phyloP scores from a whole-genome alignment of 2,113 vertebrate genomes.

The Chloroceryle aenea region DNA sequence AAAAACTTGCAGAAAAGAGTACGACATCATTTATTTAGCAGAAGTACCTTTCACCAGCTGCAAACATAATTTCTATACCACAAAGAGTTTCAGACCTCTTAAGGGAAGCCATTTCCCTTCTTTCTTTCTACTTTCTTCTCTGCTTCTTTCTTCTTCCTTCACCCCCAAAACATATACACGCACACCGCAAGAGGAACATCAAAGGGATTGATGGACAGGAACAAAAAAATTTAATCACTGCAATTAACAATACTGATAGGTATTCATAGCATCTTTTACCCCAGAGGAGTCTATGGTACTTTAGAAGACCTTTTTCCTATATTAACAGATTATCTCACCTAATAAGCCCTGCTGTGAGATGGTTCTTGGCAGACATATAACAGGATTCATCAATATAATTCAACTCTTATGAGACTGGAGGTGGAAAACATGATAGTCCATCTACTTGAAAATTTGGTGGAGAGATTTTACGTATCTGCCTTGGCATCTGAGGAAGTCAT shows the following conservation, averaged over 20 bases:
- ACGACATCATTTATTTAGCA: not conserved
- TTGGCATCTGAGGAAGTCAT: not conserved
- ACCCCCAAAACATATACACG: not conserved
- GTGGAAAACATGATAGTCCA: not conserved
- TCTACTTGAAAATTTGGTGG: not conserved
- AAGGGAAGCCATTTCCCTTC: not conserved
- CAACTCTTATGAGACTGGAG: not conserved
- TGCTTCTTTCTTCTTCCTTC: not conserved
- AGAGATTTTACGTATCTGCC: not conserved
- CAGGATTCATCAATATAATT: not conserved
- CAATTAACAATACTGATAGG: not conserved
- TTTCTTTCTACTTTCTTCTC: not conserved
- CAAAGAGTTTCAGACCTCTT: not conserved
- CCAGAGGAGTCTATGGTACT: not conserved
- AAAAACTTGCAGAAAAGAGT: constrained; percentile 2
- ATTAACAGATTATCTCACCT: not conserved
- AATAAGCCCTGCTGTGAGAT: not conserved
- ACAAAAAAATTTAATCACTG: not conserved
- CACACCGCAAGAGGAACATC: not conserved
- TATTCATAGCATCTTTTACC: not conserved
- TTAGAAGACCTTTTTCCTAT: not conserved
- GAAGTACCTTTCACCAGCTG: not conserved
- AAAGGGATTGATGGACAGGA: not conserved
- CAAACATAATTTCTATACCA: not conserved
- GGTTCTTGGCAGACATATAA: not conserved